phyloP scores from a whole-genome alignment of 30 jellyfish, hydroid and myxozoan genomes.

The Haliclystus octoradiatus region DNA sequence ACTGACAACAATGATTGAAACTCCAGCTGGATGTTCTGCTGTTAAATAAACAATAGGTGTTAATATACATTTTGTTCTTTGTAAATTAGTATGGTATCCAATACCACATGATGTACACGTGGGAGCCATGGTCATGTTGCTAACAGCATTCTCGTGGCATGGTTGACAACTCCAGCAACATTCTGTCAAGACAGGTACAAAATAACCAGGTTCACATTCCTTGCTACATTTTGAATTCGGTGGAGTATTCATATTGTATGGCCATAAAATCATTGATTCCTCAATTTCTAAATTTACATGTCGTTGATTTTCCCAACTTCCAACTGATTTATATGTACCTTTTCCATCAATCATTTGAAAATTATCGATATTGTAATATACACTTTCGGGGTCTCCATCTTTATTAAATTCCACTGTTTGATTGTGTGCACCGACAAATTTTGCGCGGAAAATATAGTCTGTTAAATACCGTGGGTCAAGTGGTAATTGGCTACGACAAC shows the following conservation, averaged over 20 bases:
- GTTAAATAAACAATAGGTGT: slow-evolving; percentile 46
- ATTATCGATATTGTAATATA: slow-evolving; percentile 65
- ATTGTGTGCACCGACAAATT: slow-evolving; percentile 29
- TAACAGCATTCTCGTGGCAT: slow-evolving; percentile 36
- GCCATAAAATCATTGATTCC: slow-evolving; percentile 34
- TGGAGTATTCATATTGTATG: slow-evolving; percentile 5
- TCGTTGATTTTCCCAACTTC: slow-evolving; percentile 42
- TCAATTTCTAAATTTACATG: slow-evolving; percentile 19
- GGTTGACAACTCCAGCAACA: slow-evolving; percentile 83
- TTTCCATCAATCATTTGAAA: slow-evolving; percentile 28
- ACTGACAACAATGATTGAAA: slow-evolving; percentile 24
- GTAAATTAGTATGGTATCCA: slow-evolving; percentile 53
- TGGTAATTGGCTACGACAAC: too few relatives aligned
- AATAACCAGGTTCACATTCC: slow-evolving; percentile 77
- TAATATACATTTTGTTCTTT: slow-evolving; percentile 36
- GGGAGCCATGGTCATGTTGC: slow-evolving; percentile 33
- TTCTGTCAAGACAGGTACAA: slow-evolving; percentile 47
- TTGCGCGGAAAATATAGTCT: slow-evolving; percentile 22
- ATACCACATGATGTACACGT: slow-evolving; percentile 45
- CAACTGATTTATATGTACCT: slow-evolving; percentile 26
- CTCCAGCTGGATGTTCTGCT: slow-evolving; percentile 34
- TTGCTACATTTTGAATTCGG: slow-evolving; percentile 69
- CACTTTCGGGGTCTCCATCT: slow-evolving; percentile 47
- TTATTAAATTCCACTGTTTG: slow-evolving; percentile 38
- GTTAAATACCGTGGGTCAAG: slow-evolving; percentile 11